These are phyloP conservation scores for Geodia barretti DNA, from an alignment of 37 sponge, comb jelly and placozoan genomes.

Conservation along the genomic window DNA sequence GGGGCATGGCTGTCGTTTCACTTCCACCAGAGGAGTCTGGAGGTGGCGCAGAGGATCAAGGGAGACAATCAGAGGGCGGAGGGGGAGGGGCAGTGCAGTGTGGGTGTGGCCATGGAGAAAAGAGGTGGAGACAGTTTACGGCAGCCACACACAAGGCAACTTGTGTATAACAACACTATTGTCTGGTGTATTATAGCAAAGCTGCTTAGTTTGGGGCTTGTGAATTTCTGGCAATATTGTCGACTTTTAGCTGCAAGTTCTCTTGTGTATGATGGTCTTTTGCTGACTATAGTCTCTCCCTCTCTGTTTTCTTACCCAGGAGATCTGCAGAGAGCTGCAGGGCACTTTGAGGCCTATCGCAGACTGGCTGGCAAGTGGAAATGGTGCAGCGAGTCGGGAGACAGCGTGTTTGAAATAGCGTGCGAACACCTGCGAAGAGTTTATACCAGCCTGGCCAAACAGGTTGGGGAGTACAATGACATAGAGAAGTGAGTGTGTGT, in stretches of 20 bases:
- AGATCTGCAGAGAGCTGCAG: slow-evolving; percentile 54
- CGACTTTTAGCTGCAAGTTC: no score
- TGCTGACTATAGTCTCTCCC: background rate
- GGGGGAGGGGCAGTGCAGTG: slow-evolving; percentile 87
- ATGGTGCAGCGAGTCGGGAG: slow-evolving; percentile 84
- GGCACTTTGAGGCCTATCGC: slow-evolving; percentile 73
- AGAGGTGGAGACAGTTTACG: slow-evolving; percentile 52
- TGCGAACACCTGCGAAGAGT: slow-evolving; percentile 81
- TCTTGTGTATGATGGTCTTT: no score
- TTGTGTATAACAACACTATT: no score
- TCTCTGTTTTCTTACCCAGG: slow-evolving; percentile 58
- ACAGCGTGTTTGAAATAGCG: slow-evolving; percentile 65
- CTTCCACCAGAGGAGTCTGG: slow-evolving; percentile 80
- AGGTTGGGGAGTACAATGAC: slow-evolving; percentile 30
- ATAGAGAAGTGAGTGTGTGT: background rate
- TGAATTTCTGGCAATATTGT: no score
- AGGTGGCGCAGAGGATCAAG: slow-evolving; percentile 52
- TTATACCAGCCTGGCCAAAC: slow-evolving; percentile 80
- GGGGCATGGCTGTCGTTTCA: slow-evolving; percentile 87
- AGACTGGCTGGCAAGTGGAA: slow-evolving; percentile 57
- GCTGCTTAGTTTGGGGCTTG: no score
- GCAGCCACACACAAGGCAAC: background rate
- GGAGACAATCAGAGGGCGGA: slow-evolving; percentile 69
- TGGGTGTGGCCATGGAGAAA: slow-evolving; percentile 77
- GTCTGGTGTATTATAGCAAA: no score